A percentile compares a stretch with the other conserved stretches of the same genome.
Conservation (phyloP, 1,140 invertebrate species). For the Euura saliciscinereae region DNA sequence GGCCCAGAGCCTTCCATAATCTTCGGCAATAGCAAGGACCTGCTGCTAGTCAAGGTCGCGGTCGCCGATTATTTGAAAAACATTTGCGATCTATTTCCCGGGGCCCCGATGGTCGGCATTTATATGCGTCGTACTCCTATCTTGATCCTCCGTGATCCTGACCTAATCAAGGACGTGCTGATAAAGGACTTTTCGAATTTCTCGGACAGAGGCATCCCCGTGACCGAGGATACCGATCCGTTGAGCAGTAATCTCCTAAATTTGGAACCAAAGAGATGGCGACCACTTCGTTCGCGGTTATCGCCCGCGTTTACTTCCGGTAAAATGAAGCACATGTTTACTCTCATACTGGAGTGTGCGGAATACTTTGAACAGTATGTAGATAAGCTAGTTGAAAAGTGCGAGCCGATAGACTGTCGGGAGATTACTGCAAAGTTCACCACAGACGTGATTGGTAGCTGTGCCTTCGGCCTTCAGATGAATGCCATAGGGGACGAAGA, state of each 20-base stretch:
- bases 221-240: slow-evolving; percentile 58
- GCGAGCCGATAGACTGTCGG: slow-evolving; percentile 34
- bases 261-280: slow-evolving; percentile 45
- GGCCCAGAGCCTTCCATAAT: slow-evolving; percentile 35
- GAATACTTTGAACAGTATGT: slow-evolving; percentile 39
- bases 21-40: slow-evolving; percentile 38
- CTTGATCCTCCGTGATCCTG: slow-evolving; percentile 31
- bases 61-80: slow-evolving; percentile 28
- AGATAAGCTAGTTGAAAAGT: slow-evolving; percentile 17
- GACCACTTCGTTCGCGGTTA: slow-evolving; percentile 45
- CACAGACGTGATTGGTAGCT: slow-evolving; percentile 52
- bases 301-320: slow-evolving; percentile 49
- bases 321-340: slow-evolving; percentile 54
- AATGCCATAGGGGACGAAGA: slow-evolving; percentile 56
- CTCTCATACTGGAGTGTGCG: slow-evolving; percentile 40
- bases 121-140: slow-evolving; percentile 28
- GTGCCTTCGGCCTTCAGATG: slow-evolving; percentile 57
- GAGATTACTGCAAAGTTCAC: slow-evolving; percentile 53
- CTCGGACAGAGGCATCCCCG: slow-evolving; percentile 37
- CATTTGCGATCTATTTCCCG: slow-evolving; percentile 31
- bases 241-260: slow-evolving; percentile 50
- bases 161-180: slow-evolving; percentile 37
- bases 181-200: slow-evolving; percentile 33
- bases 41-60: slow-evolving; percentile 23
- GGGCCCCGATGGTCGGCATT: slow-evolving; percentile 37